Conservation (phyloP, 2,888 invertebrate genomes). For the Coecobrya sp. region DNA sequence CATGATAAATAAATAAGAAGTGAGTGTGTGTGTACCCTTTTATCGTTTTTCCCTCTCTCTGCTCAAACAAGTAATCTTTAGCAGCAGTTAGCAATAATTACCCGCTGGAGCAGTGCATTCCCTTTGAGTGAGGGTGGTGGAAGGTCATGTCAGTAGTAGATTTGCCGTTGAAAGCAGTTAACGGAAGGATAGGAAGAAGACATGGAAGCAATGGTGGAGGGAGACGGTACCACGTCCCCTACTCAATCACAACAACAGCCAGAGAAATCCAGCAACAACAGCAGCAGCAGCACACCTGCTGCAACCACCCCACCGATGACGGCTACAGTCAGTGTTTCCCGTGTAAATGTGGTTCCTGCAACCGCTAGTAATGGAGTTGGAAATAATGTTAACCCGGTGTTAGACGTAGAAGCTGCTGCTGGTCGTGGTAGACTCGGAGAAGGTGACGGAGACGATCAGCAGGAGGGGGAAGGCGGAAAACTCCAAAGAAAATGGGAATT, state of each 20-base stretch:
- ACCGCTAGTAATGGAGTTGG: constrained; percentile 32
- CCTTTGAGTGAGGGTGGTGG: constrained; percentile 16
- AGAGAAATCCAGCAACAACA: constrained; percentile 6
- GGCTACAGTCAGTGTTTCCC: constrained; percentile 63
- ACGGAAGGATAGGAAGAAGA: constrained; percentile 57
- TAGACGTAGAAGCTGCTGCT: not conserved
- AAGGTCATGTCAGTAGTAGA: constrained; percentile 77
- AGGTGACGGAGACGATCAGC: not conserved
- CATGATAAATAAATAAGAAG: not conserved
- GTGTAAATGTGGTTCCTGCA: constrained; percentile 70
- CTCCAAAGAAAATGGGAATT: constrained; percentile 93
- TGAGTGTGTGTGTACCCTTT: not conserved
- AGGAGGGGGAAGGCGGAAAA: constrained; percentile 44
- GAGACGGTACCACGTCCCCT: constrained; percentile 47
- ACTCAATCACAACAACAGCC: constrained; percentile 8
- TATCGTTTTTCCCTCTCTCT: not conserved
- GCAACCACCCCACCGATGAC: not conserved
- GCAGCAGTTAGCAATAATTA: not conserved
- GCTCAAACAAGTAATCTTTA: not conserved
- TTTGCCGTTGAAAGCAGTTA: not conserved
- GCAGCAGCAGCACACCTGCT: not conserved
- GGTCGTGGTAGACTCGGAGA: not conserved
- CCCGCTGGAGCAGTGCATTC: not conserved
- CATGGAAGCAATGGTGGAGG: constrained; percentile 58
- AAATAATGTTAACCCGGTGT: constrained; percentile 27